Evolutionary conservation across 2,113 vertebrate species (phyloP).

Genomic region (Phalacrocorax aristotelis): DNA sequence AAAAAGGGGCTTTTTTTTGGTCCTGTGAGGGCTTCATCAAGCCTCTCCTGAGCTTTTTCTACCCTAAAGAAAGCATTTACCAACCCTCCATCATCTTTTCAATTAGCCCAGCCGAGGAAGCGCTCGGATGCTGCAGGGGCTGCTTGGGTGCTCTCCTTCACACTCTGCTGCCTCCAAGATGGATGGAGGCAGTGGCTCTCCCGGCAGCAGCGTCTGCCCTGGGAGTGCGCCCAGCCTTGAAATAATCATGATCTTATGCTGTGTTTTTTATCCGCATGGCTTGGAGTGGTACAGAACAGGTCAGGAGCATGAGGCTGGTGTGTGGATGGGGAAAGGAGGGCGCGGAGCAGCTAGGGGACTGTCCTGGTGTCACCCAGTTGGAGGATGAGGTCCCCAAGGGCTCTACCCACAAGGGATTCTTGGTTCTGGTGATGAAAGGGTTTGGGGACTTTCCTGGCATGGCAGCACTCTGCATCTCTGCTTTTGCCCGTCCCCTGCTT

Average conservation of each 20-base stretch:
- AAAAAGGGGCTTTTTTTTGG: neutral
- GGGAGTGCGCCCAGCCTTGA: neutral
- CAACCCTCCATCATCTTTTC: neutral
- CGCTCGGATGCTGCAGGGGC: fast-evolving
- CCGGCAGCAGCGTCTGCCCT: fast-evolving
- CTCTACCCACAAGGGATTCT: neutral
- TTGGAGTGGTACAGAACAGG: neutral
- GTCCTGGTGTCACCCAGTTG: neutral
- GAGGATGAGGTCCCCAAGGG: neutral
- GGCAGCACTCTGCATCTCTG: neutral
- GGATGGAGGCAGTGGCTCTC: neutral
- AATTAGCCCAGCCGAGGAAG: neutral
- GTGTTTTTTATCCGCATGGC: fast-evolving
- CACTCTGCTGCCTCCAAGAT: neutral
- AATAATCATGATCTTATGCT: neutral
- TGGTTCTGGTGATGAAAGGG: neutral
- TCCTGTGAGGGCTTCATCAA: neutral
- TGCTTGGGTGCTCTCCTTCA: neutral
- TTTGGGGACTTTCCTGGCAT: neutral
- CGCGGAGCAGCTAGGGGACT: neutral
- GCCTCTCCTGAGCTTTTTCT: neutral
- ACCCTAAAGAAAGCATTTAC: neutral
- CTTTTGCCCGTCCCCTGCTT: neutral
- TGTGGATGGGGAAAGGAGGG: neutral
- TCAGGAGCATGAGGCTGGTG: neutral